Base-by-base conservation (phyloP, 2,797 vertebrate genomes). In the Trachops cirrhosus region DNA sequence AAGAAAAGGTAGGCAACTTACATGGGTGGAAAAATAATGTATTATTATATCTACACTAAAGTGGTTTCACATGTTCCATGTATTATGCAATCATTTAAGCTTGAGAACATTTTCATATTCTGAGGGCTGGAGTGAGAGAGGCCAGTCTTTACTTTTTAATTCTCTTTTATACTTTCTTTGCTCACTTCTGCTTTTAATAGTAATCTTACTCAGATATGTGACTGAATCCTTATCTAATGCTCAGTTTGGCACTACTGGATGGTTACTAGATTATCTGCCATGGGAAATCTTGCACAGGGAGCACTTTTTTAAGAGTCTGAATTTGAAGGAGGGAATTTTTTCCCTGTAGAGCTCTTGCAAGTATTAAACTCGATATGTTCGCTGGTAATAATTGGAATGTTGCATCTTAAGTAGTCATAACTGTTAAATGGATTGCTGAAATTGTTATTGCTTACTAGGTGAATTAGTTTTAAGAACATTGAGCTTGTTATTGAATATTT, bases 401-500 rank as follows among this genome's bases (percentile, higher is more conserved):
- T 93, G 41, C 32, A 57, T 62, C 29, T 92, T 86, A 46, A 62
- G 18, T 75, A 86, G 57, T 80, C 22, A 75, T 50, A 86, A 70
- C 19, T 84, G 6, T 92, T 68, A 62, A 6, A 62, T 84, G 91
- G 37, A 16, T 83, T 89, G 79, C 82, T 73, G 48, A 93, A 92
- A 74, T 83, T 91, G 77, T 87, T 87, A 41, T 86, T 87, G 15
- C 54, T 87, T 96, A 22, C 70, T 83, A 75, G 54, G 14, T 95
- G 86, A 96, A 64, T 92, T 92, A 62, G 15, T 70, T 84, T 93
- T 83, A 80, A 90, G 59, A 95, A 80, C 54, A 73, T 48, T 88
- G 29, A 62, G 6, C 3, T 37, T 22, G 93, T 95, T 87, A 54
- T 68, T 74, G 96, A 78, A 79, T 19, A 73, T 29, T 96, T 98